These are phyloP conservation scores for Rhadinocentrus ornatus DNA, from an alignment of 2,797 vertebrate genomes.

Conservation along the genomic window DNA sequence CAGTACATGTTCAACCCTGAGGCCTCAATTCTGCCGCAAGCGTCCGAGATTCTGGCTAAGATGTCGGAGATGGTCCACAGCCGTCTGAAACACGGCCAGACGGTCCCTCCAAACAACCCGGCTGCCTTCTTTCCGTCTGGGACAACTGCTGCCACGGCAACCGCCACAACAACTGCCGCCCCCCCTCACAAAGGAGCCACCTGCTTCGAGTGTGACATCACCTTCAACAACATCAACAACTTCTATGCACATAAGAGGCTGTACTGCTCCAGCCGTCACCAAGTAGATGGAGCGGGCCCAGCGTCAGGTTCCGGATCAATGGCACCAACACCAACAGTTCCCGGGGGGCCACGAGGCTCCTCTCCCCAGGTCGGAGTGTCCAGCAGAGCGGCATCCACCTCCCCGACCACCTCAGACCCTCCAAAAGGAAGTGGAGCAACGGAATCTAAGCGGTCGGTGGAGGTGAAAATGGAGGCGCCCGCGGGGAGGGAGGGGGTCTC, in stretches of 20 bases:
- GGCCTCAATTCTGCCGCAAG: conserved; percentile 90
- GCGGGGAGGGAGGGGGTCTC: conserved; percentile 75
- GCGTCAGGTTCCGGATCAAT: conserved; percentile 41
- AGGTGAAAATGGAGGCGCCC: conserved; percentile 79
- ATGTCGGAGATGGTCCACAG: conserved; percentile 99
- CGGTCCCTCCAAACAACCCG: conserved; percentile 57
- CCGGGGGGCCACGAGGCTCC: conserved; percentile 47
- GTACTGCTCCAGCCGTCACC: conserved; percentile 94
- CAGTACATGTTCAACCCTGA: conserved; percentile 91
- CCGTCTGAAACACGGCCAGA: conserved; percentile 89
- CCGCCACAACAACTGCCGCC: conserved; percentile 55
- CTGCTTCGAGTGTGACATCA: conserved; percentile 98
- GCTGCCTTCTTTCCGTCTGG: conserved; percentile 82
- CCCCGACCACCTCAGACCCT: conserved; percentile 65
- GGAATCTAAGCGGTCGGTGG: conserved; percentile 56
- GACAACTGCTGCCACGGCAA: conserved; percentile 33
- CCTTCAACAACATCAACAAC: conserved; percentile 98
- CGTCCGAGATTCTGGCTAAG: conserved; percentile 96
- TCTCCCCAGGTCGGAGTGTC: conserved; percentile 61
- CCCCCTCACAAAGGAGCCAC: conserved; percentile 90
- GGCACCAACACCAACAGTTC: conserved; percentile 48
- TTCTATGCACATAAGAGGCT: conserved; percentile 97
- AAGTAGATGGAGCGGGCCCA: conserved; percentile 77
- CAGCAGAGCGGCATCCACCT: conserved; percentile 65
- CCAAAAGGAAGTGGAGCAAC: conserved; percentile 49